Conservation (phyloP, 2,113 vertebrate genomes). For the Benitochromis conjunctus region DNA sequence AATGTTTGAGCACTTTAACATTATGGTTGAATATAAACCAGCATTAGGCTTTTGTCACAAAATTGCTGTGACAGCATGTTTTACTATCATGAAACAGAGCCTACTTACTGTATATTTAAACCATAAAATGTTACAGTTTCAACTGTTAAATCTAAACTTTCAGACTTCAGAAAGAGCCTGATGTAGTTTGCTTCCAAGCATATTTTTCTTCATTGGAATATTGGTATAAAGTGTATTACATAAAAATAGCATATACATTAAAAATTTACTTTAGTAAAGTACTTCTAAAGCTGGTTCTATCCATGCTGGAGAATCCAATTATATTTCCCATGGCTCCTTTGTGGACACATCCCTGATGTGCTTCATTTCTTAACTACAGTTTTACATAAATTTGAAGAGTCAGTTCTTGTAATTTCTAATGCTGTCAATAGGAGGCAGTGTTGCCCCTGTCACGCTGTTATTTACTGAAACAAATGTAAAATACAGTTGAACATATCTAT, state of each 20-base stretch:
- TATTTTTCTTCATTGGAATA: too few species aligned
- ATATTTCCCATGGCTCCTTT: background rate
- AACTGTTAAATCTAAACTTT: too few species aligned
- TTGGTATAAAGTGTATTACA: background rate
- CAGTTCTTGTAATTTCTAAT: rapidly evolving
- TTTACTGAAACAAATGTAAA: background rate
- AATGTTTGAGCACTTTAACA: background rate
- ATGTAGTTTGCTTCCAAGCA: too few species aligned
- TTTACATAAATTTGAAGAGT: background rate
- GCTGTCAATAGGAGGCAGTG: background rate
- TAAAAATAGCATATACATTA: background rate
- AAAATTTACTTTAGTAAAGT: background rate
- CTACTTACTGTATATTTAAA: too few species aligned
- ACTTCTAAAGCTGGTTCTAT: background rate
- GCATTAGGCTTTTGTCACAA: too few species aligned
- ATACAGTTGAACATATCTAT: background rate
- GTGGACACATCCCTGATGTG: background rate
- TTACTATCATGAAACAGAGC: too few species aligned
- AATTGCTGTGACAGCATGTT: too few species aligned
- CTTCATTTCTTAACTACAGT: background rate
- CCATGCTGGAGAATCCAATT: background rate
- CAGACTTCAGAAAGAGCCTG: too few species aligned
- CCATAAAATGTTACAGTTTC: too few species aligned
- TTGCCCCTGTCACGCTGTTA: background rate
- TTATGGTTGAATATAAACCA: background rate